phyloP scores from a whole-genome alignment of 2,888 invertebrate species.

The Chironomus riparius region DNA sequence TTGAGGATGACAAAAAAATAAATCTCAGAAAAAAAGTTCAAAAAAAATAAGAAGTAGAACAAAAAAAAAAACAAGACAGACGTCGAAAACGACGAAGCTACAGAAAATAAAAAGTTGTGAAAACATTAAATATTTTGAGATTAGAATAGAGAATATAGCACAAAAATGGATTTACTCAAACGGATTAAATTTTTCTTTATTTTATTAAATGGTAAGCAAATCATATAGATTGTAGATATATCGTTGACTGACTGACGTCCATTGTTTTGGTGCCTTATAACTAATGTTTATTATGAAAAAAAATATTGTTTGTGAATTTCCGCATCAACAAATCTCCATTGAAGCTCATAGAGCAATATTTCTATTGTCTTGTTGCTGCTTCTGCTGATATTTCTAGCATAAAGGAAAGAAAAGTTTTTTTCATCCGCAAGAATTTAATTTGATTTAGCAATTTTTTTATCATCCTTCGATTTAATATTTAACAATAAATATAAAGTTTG shows the following conservation, averaged over 20 bases:
- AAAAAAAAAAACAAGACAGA: no score
- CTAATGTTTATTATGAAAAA: no score
- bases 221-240: no score
- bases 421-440: slow-evolving; percentile 19
- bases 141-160: no score
- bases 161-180: slow-evolving; percentile 22
- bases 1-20: no score
- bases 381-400: neutral
- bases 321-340: neutral
- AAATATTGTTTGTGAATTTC: neutral
- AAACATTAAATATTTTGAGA: no score
- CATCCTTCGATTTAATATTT: no score
- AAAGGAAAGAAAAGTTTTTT: slow-evolving; percentile 1
- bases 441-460: neutral
- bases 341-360: neutral
- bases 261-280: no score
- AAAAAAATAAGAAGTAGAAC: no score
- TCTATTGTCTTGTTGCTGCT: neutral
- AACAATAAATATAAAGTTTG: no score
- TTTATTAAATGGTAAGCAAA: slow-evolving; percentile 9
- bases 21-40: neutral
- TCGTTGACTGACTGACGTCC: neutral
- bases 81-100: no score
- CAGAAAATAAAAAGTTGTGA: no score
- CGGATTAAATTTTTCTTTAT: slow-evolving; percentile 17